A percentile compares a stretch with the other conserved stretches of the same genome.
Evolutionary conservation across 1,140 invertebrate species (phyloP).

Genomic region (Melipona quadrifasciata): DNA sequence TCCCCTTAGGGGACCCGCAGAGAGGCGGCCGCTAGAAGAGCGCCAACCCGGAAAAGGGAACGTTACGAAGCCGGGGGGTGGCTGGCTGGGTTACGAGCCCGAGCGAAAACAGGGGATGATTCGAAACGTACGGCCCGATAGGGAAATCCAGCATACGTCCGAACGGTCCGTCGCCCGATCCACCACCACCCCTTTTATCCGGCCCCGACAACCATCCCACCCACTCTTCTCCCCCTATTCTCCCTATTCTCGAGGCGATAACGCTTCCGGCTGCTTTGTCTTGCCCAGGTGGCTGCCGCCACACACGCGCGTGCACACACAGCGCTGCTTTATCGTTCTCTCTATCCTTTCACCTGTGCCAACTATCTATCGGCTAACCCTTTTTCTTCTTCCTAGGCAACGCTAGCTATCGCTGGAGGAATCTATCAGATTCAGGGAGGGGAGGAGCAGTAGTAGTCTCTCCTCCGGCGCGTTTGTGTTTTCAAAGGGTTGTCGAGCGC

Average conservation of each 20-base stretch:
- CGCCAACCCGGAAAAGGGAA: slow-evolving; percentile 48
- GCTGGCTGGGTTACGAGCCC: slow-evolving; percentile 49
- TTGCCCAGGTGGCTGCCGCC: background rate
- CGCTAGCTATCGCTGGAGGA: background rate
- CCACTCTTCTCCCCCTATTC: background rate
- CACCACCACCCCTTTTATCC: slow-evolving; percentile 24
- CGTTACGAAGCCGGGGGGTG: slow-evolving; percentile 29
- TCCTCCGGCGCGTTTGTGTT: background rate
- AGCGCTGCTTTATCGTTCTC: slow-evolving; percentile 38
- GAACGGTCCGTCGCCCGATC: slow-evolving; percentile 47
- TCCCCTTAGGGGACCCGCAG: slow-evolving; percentile 64
- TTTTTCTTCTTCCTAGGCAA: background rate
- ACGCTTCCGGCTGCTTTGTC: slow-evolving; percentile 63
- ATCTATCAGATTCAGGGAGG: background rate
- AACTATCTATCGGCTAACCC: slow-evolving; percentile 35
- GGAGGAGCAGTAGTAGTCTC: no score
- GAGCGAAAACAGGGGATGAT: slow-evolving; percentile 69
- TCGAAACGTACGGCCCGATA: slow-evolving; percentile 78
- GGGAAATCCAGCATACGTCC: slow-evolving; percentile 77
- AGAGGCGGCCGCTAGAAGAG: slow-evolving; percentile 14
- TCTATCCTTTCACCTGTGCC: slow-evolving; percentile 40
- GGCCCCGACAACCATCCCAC: background rate
- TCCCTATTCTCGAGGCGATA: slow-evolving; percentile 59
- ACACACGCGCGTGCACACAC: no score
- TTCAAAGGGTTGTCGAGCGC: no score